Base-by-base conservation (phyloP, 2,888 invertebrate genomes). In the Fragum fragum region DNA sequence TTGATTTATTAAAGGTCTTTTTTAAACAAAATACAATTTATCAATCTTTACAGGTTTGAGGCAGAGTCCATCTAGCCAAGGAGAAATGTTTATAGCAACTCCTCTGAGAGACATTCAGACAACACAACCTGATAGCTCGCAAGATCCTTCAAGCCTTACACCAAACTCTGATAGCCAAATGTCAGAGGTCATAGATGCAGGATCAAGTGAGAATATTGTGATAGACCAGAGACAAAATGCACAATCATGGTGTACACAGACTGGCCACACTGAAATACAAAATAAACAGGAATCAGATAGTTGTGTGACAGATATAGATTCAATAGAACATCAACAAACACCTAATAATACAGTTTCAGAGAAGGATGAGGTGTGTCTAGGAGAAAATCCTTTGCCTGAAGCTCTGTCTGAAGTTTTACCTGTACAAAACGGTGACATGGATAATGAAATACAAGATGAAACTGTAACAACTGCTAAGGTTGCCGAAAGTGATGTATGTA, bases 111-210 rank as follows among this genome's bases (percentile, higher is more conserved):
- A 21, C 7, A 23, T 16, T 9, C 26, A 42, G 42, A 21, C 21
- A 63, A 32, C 63, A 32, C 6, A 42, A 23, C 36, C 29, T 14
- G 69, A 42, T 14, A 16, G 1, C 5, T 69, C 69, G 1, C 23
- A 69, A 11, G 16, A 16, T 3, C 21, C 47, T 23, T 21, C 26
- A 2, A 21, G n/a, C 29, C 18, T 14, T 7, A 26, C 18, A 1
- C 32, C 3, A 7, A 39, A 70, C 21, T 11, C 21, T n/a, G 76
- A 73, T n/a, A 61, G 23, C 26, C 77, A 74, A 32, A 74, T 74
- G 77, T 80, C 83, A 42, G 77, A 83, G 59, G 77, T 77, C 14
- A 32, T 80, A 26, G 69, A 53, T 14, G 42, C 73, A 53, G 74
- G 71, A 36, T 21, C 76, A 29, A 79, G 76, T 57, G 79, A 83